Base-by-base conservation (phyloP, 2,113 vertebrate species). In the Pseudolaguvia tuberculata region DNA sequence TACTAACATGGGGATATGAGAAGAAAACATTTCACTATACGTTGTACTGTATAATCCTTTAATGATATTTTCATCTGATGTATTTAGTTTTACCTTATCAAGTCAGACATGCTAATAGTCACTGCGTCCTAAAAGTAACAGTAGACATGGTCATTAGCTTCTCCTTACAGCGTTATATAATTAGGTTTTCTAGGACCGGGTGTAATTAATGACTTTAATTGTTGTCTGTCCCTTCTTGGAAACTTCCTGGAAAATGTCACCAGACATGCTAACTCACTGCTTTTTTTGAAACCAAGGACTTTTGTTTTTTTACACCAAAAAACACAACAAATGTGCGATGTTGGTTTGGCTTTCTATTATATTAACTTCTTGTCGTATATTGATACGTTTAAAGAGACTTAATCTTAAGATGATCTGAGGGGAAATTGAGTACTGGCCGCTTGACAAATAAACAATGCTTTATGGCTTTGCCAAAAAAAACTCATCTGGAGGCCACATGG, bases 141-240 rank as follows among this genome's bases (percentile, higher is more conserved):
- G 48, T n/a, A 42, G 51, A 42, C 21, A 10, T 73, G 52, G 20
- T 69, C 45, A 42, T 78, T 67, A 59, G 65, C 23, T 76, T 29
- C 31, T 70, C 57, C 61, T 73, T 13, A 57, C 55, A 45, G 57
- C 70, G 52, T 51, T 80, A 53, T 80, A 53, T 75, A 78, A 81
- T 76, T 72, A 80, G 45, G 17, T 39, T n/a, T 31, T 71, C 66
- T 50, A 50, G 25, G 25, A 47, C 66, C n/a, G 31, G 42, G 56
- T 70, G 23, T 80, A 80, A 80, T 80, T 78, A 71, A 48, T 51
- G 52, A 75, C 73, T 72, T 75, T 9, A 42, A 75, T 50, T 48
- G 18, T 39, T 27, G 68, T 70, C 58, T 56, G 45, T 17, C 25
- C 25, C 53, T 47, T 57, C 73, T 39, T 67, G 45, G 2, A 47